Conservation (phyloP, 1,140 invertebrate genomes). For the Aphaenogaster rudis region DNA sequence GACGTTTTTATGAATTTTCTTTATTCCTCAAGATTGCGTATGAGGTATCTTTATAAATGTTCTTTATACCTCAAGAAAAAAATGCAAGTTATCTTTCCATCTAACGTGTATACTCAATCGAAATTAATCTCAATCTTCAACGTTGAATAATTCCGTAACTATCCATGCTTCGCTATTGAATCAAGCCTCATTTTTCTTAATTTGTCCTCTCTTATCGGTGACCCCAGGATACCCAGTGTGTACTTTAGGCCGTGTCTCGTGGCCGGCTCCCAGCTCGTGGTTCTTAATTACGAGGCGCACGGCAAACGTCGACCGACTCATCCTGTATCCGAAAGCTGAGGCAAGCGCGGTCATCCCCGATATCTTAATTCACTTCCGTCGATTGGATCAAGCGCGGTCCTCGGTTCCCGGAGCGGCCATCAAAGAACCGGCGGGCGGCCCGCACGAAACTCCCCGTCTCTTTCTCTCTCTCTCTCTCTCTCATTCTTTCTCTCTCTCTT, state of each 20-base stretch:
- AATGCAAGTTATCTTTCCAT: neutral
- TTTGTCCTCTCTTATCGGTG: conserved; percentile 27
- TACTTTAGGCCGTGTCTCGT: conserved; percentile 33
- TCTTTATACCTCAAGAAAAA: neutral
- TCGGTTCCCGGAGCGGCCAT: conserved; percentile 28
- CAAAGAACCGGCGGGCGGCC: conserved; percentile 44
- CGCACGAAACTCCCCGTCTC: conserved; percentile 19
- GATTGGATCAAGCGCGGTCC: conserved; percentile 65
- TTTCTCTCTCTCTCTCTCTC: neutral
- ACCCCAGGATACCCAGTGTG: neutral
- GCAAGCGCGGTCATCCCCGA: conserved; percentile 54
- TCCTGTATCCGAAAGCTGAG: conserved; percentile 53
- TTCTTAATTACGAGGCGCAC: conserved; percentile 64
- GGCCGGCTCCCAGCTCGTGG: neutral
- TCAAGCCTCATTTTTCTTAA: conserved; percentile 22
- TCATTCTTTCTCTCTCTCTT: neutral
- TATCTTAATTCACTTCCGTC: conserved; percentile 64
- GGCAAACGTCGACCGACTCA: conserved; percentile 58
- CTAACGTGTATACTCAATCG: neutral
- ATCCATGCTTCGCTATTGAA: neutral
- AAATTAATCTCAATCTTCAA: neutral
- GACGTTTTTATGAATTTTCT: neutral
- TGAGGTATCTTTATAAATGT: neutral
- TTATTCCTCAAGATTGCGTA: neutral
- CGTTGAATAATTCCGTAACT: conserved; percentile 16